Evolutionary conservation across 2,113 vertebrate genomes (phyloP), one percentile per base, ranked within the genome.

Genomic region (Morone chrysops): DNA sequence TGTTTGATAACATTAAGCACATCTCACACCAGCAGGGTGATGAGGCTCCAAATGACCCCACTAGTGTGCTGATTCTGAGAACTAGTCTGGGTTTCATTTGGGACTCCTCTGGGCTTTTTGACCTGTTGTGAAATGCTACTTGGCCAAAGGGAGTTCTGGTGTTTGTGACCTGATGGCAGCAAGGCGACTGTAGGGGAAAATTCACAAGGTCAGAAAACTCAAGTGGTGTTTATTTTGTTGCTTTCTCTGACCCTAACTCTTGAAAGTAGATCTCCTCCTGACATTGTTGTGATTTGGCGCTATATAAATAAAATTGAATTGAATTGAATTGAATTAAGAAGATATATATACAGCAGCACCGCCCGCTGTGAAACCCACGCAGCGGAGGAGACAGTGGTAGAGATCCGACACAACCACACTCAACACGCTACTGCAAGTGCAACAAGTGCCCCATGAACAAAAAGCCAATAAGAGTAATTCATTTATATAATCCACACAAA

Each of bases 1-100:
- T 51, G 20, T 51, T 63, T 62, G 60, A 70, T 82, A 82, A 70
- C 20, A 36, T 69, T 69, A n/a, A 68, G 61, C 48, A 22, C 56
- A 70, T 48, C 40, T 69, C n/a, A n/a, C 48, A 72, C 54, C 20
- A 25, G 20, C 1, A 11, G 38, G 47, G 17, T 48, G 38, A 59
- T 43, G 50, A 77, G 41, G 60, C 54, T 69, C 20, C 18, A 48
- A 20, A 62, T 70, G 20, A 70, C 9, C 12, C 51, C 16, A 9
- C 59, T 57, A 36, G 36, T 43, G 45, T n/a, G 25, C 22, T 45
- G 47, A 60, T 70, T 84, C 60, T 38, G 25, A 67, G 40, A 78
- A 66, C 75, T 4, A 73, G 22, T 51, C 41, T 47, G 50, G 36
- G 48, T 36, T 72, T 80, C 16, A 47, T 54, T 20, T 59, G 6